Percentiles rank a stretch among this genome's conserved stretches.
Evolutionary conservation across 1,140 invertebrate genomes (phyloP).

Genomic region (Idris sp.): DNA sequence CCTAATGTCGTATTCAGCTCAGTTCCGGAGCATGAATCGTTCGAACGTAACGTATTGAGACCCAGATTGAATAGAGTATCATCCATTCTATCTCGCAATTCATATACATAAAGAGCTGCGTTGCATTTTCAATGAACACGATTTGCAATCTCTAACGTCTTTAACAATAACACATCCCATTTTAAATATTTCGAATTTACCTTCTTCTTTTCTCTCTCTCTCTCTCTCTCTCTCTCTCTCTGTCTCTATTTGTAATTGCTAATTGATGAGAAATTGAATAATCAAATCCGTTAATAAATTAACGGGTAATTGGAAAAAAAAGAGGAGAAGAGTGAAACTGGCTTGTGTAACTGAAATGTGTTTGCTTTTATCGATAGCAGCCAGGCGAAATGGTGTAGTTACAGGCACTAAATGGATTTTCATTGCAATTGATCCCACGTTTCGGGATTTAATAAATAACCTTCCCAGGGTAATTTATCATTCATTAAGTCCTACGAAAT

Average conservation of each 20-base stretch:
- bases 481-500: conserved; percentile 46
- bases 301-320: conserved; percentile 15
- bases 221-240: no score
- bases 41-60: conserved; percentile 56
- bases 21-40: conserved; percentile 56
- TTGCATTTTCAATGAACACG: conserved; percentile 34
- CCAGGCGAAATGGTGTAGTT: conserved; percentile 33
- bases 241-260: no score
- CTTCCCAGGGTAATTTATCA: conserved; percentile 44
- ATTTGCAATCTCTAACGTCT: conserved; percentile 19
- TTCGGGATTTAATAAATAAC: conserved; percentile 50
- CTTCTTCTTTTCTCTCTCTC: no score
- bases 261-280: no score
- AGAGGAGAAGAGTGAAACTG: no score
- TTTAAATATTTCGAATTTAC: no score
- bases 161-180: conserved; percentile 11
- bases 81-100: conserved; percentile 47
- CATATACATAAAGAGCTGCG: conserved; percentile 38
- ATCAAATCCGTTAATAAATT: conserved; percentile 3
- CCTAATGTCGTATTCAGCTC: conserved; percentile 59
- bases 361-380: conserved; percentile 27
- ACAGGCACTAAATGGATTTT: conserved; percentile 39
- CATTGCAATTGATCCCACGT: conserved; percentile 23
- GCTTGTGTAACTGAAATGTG: conserved; percentile 31
- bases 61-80: conserved; percentile 58